Conservation (phyloP, 1,140 invertebrate genomes). For the Pseudomyrmex sp. region DNA sequence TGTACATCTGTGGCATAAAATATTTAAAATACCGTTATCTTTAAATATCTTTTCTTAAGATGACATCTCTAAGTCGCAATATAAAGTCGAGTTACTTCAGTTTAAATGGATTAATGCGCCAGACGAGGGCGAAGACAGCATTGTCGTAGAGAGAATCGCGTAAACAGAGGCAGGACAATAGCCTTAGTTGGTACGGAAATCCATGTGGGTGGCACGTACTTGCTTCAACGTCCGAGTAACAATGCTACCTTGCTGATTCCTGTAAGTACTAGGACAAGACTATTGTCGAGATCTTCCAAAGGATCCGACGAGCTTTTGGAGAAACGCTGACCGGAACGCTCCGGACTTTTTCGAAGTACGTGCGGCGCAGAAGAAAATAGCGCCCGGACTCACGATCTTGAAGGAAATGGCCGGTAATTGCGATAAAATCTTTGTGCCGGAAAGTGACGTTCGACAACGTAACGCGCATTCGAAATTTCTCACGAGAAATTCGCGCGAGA, state of each 20-base stretch:
- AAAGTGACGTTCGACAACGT: conserved; percentile 19
- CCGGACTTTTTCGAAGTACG: conserved; percentile 28
- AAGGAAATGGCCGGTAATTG: conserved; percentile 56
- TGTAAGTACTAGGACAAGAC: conserved; percentile 35
- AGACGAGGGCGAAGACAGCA: not conserved
- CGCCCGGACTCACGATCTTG: conserved; percentile 13
- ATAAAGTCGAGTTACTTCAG: not conserved
- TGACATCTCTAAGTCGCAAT: not conserved
- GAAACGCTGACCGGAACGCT: conserved; percentile 60
- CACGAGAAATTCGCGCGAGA: not conserved
- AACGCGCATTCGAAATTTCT: conserved; percentile 14
- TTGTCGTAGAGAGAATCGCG: not conserved
- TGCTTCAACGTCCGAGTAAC: conserved; percentile 32
- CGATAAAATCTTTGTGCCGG: conserved; percentile 6
- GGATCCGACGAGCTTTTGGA: conserved; percentile 56
- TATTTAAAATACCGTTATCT: no score
- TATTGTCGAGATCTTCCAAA: conserved; percentile 36
- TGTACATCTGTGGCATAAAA: no score
- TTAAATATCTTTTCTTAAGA: not conserved
- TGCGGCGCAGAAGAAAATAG: conserved; percentile 32
- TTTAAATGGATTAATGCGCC: not conserved
- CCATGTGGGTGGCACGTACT: conserved; percentile 16
- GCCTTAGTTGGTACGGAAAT: not conserved
- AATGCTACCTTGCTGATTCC: conserved; percentile 42
- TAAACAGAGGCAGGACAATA: conserved; percentile 33